phyloP scores from a whole-genome alignment of 2,888 invertebrate genomes.

The Phymatocera aterrima region DNA sequence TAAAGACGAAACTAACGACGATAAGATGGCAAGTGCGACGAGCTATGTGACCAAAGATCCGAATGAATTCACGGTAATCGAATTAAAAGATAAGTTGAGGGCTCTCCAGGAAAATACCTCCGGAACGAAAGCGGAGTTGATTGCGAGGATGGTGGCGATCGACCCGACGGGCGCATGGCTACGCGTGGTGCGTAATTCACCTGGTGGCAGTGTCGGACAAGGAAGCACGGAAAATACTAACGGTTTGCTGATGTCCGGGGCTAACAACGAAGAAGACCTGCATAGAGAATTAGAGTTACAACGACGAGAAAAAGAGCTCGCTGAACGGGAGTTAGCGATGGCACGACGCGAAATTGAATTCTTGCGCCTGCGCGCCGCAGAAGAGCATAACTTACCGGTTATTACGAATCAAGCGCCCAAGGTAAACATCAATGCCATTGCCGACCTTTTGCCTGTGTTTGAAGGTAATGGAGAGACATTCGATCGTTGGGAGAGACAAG shows the following conservation, averaged over 20 bases:
- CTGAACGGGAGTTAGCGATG: background rate
- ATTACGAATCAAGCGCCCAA: background rate
- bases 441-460: background rate
- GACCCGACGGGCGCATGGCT: background rate
- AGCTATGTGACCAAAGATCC: background rate
- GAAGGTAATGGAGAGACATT: background rate
- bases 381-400: background rate
- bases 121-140: conserved; percentile 10
- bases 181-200: background rate
- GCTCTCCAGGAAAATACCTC: background rate
- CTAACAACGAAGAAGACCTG: background rate
- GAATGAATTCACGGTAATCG: background rate
- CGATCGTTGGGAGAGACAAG: conserved; percentile 16
- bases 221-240: background rate
- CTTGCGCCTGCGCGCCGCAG: background rate
- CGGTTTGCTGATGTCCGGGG: background rate
- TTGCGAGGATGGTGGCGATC: background rate
- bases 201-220: background rate
- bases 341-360: conserved; percentile 16
- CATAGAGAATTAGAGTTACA: background rate
- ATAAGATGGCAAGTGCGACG: background rate
- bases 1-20: background rate
- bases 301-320: background rate
- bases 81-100: background rate
- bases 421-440: conserved; percentile 4